Evolutionary conservation across 2,888 invertebrate genomes (phyloP).

Genomic region (Steromphala cineraria): DNA sequence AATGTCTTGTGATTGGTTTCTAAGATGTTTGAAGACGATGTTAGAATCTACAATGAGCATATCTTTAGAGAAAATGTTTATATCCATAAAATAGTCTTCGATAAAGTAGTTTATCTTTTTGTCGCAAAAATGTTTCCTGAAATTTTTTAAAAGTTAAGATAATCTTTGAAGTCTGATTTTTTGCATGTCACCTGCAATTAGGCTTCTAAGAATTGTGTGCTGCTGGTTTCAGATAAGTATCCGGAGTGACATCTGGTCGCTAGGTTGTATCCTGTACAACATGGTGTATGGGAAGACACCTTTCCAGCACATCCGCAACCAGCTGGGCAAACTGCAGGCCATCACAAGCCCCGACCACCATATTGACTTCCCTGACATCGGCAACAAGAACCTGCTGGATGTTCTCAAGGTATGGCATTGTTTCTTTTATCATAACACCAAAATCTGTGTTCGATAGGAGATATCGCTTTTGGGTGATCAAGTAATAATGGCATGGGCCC

Average conservation of each 20-base stretch:
- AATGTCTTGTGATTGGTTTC: no score
- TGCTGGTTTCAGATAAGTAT: neutral
- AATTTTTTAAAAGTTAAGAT: no score
- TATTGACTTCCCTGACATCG: slow-evolving; percentile 83
- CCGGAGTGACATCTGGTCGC: slow-evolving; percentile 95
- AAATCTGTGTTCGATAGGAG: no score
- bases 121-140: no score
- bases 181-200: neutral
- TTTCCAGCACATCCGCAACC: slow-evolving; percentile 87
- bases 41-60: no score
- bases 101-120: no score
- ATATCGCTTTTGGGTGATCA: no score
- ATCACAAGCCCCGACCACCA: slow-evolving; percentile 85
- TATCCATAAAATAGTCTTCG: no score
- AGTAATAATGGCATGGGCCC: no score
- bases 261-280: slow-evolving; percentile 96
- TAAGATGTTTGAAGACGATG: no score
- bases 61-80: no score
- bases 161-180: neutral
- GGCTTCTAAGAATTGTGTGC: neutral
- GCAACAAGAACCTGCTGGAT: slow-evolving; percentile 72
- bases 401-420: slow-evolving; percentile 61
- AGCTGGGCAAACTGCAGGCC: slow-evolving; percentile 85
- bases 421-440: no score
- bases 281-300: slow-evolving; percentile 93